phyloP scores from a whole-genome alignment of 2,888 invertebrate species.

The Silvanus unidentatus region DNA sequence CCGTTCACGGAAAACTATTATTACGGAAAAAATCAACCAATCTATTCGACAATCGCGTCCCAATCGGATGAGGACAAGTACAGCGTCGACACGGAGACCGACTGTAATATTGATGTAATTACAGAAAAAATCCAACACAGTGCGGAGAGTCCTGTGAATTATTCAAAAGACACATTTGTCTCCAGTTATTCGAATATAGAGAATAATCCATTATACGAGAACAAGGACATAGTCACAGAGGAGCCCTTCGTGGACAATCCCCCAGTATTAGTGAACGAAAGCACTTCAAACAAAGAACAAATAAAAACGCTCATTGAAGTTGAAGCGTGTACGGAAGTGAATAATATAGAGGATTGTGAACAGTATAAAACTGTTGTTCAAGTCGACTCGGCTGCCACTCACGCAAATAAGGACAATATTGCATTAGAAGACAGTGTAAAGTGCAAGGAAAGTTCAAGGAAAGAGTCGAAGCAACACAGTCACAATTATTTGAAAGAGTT shows the following conservation, averaged over 20 bases:
- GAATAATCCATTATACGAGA: slow-evolving; percentile 13
- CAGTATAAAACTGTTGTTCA: slow-evolving; percentile 40
- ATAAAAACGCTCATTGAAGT: slow-evolving; percentile 31
- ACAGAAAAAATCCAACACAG: neutral
- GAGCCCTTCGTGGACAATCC: too few relatives aligned
- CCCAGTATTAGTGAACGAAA: slow-evolving; percentile 5
- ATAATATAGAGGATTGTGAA: slow-evolving; percentile 17
- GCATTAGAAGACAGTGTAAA: slow-evolving; percentile 17
- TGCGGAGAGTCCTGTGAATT: slow-evolving; percentile 4
- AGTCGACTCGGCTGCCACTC: slow-evolving; percentile 24
- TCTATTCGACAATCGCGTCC: slow-evolving; percentile 7
- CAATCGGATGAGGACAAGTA: slow-evolving; percentile 13
- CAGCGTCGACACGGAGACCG: neutral
- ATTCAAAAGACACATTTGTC: slow-evolving; percentile 3
- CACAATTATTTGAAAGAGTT: slow-evolving; percentile 44
- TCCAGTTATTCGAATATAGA: slow-evolving; percentile 6
- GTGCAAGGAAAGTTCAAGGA: slow-evolving; percentile 8
- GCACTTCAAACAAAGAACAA: slow-evolving; percentile 3
- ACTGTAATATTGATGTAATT: slow-evolving; percentile 4
- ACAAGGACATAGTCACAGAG: too few relatives aligned
- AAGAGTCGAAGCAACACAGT: slow-evolving; percentile 39
- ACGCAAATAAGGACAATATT: slow-evolving; percentile 17
- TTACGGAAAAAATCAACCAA: slow-evolving; percentile 26
- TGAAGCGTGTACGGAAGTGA: slow-evolving; percentile 12
- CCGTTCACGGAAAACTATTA: slow-evolving; percentile 27